Conservation (phyloP, 2,888 invertebrate species). For the Polia nebulosa region DNA sequence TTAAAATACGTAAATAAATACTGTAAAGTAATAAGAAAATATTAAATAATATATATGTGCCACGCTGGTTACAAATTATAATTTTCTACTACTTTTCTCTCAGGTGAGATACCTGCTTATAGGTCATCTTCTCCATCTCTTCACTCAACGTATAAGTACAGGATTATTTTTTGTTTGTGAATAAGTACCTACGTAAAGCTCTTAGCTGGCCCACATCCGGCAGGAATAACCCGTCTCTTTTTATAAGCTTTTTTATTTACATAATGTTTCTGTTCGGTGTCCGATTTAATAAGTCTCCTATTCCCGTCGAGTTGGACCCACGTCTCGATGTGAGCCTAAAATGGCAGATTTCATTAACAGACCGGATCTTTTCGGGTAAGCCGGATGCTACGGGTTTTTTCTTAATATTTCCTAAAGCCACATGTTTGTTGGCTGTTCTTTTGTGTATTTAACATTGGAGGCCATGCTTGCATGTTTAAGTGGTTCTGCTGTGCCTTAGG, state of each 20-base stretch:
- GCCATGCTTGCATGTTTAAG: not conserved
- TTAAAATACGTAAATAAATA: too few relatives aligned
- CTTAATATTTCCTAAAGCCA: not conserved
- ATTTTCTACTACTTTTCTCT: too few relatives aligned
- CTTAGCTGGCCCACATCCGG: too few relatives aligned
- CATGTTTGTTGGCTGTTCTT: not conserved
- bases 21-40: too few relatives aligned
- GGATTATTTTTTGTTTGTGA: too few relatives aligned
- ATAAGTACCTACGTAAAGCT: too few relatives aligned
- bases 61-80: too few relatives aligned
- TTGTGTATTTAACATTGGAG: not conserved
- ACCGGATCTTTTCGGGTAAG: slow-evolving; percentile 6
- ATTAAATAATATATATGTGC: too few relatives aligned
- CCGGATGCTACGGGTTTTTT: slow-evolving; percentile 1
- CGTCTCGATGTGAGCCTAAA: slow-evolving; percentile 6
- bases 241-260: too few relatives aligned
- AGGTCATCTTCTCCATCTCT: too few relatives aligned
- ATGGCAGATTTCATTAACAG: slow-evolving; percentile 22
- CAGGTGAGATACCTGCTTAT: too few relatives aligned
- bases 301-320: not conserved
- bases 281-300: slow-evolving; percentile 4
- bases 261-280: not conserved
- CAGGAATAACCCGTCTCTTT: not conserved
- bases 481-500: not conserved
- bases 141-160: too few relatives aligned